Conservation (phyloP, 2,888 invertebrate genomes). For the Dione vanillae region DNA sequence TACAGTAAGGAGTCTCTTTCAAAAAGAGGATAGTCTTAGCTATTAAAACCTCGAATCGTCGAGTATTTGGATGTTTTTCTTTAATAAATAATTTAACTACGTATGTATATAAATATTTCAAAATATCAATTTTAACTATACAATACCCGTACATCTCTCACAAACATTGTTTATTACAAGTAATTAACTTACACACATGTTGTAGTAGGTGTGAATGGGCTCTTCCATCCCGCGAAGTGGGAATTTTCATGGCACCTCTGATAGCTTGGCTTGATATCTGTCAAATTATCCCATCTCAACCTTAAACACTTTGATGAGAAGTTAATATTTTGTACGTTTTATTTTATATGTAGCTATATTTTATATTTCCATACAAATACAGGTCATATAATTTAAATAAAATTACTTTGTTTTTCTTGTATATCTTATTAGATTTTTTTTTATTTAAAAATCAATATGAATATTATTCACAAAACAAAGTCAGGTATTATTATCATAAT, state of each 20-base stretch:
- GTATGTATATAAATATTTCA: no score
- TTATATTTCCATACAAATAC: not conserved
- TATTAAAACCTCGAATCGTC: no score
- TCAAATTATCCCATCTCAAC: constrained; percentile 53
- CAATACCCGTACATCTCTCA: not conserved
- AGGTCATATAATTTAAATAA: no score
- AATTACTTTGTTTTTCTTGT: no score
- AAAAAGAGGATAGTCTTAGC: no score
- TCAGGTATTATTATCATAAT: no score
- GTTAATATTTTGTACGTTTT: constrained; percentile 1
- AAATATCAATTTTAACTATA: not conserved
- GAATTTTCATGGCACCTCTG: constrained; percentile 33
- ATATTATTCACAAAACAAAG: no score
- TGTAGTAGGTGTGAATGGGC: constrained; percentile 4
- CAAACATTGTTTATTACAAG: not conserved
- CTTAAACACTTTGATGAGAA: constrained; percentile 15
- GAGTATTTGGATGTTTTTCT: no score
- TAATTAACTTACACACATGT: constrained; percentile 12
- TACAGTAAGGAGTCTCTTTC: no score
- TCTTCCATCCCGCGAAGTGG: constrained; percentile 20
- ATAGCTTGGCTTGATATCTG: constrained; percentile 38
- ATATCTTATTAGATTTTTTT: no score
- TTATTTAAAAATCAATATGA: no score
- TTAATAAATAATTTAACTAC: no score
- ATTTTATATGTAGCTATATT: not conserved